Evolutionary conservation across 2,797 vertebrate genomes (phyloP).

Genomic region (Ptychadena robeensis): DNA sequence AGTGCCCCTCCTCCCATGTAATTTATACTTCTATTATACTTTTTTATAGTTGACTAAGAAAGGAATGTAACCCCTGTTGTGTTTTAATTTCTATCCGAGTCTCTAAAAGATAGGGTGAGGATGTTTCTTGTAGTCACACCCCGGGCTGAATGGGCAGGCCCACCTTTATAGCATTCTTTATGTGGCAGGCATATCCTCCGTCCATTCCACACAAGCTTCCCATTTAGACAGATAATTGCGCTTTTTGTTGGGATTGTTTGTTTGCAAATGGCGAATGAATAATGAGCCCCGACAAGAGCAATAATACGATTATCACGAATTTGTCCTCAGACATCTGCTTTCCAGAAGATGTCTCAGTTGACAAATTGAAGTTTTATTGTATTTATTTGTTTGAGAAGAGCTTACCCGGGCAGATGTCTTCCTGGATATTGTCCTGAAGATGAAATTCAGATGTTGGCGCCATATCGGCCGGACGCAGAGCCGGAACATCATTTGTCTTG

Average conservation of each 20-base stretch:
- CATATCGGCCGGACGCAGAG: not conserved
- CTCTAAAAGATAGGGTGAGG: too few species aligned
- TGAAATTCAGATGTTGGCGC: not conserved
- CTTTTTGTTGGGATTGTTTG: not conserved
- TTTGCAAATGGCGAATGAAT: not conserved
- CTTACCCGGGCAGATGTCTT: not conserved
- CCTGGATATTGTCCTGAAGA: not conserved
- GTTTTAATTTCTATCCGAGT: too few species aligned
- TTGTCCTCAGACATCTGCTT: conserved; percentile 22
- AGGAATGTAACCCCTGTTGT: too few species aligned
- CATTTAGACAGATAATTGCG: conserved; percentile 27
- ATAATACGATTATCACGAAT: conserved; percentile 8
- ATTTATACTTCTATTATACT: too few species aligned
- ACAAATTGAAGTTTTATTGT: conserved; percentile 5
- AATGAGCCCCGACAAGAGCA: conserved; percentile 27
- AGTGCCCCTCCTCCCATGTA: too few species aligned
- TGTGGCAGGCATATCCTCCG: not conserved
- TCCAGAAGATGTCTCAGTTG: conserved; percentile 4
- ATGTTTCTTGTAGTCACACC: not conserved
- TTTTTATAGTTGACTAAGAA: too few species aligned
- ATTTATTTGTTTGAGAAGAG: conserved; percentile 14
- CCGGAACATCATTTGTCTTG: not conserved
- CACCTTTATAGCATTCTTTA: not conserved
- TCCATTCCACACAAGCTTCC: not conserved
- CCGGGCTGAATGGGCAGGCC: too few species aligned